Percentiles rank a stretch among this genome's conserved stretches.
phyloP scores from a whole-genome alignment of 2,888 invertebrate species.

The Pelosia muscerda region DNA sequence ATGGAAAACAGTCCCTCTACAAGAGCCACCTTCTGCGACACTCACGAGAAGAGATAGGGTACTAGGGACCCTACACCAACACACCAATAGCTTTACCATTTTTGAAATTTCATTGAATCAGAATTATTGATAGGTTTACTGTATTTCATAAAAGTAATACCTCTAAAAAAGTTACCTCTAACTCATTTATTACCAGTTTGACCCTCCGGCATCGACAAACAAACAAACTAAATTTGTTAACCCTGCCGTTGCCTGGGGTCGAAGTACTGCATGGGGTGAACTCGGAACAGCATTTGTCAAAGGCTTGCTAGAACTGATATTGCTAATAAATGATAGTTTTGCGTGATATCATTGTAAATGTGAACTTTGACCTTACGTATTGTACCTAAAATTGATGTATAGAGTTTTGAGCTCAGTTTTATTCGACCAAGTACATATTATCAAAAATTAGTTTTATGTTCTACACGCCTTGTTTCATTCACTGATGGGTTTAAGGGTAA shows the following conservation, averaged over 20 bases:
- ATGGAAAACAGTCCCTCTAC: too few relatives aligned
- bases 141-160: not conserved
- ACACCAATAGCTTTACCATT: not conserved
- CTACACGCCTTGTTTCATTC: too few relatives aligned
- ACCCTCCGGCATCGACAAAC: constrained; percentile 47
- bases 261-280: constrained; percentile 55
- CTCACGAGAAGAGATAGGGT: too few relatives aligned
- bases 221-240: constrained; percentile 69
- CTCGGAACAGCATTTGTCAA: constrained; percentile 50
- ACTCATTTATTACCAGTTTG: constrained; percentile 20
- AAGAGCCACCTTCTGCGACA: too few relatives aligned
- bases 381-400: not conserved
- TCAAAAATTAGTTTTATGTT: too few relatives aligned
- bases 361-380: constrained; percentile 14
- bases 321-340: constrained; percentile 44
- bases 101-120: not conserved
- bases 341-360: constrained; percentile 30
- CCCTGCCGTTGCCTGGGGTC: constrained; percentile 41
- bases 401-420: too few relatives aligned
- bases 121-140: not conserved
- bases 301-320: constrained; percentile 31
- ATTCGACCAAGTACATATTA: too few relatives aligned
- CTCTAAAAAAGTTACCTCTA: constrained; percentile 7
- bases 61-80: too few relatives aligned
- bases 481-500: too few relatives aligned